These are phyloP conservation scores for Drosophila flavopinicola DNA, from an alignment of 2,888 invertebrate species.

Conservation along the genomic window DNA sequence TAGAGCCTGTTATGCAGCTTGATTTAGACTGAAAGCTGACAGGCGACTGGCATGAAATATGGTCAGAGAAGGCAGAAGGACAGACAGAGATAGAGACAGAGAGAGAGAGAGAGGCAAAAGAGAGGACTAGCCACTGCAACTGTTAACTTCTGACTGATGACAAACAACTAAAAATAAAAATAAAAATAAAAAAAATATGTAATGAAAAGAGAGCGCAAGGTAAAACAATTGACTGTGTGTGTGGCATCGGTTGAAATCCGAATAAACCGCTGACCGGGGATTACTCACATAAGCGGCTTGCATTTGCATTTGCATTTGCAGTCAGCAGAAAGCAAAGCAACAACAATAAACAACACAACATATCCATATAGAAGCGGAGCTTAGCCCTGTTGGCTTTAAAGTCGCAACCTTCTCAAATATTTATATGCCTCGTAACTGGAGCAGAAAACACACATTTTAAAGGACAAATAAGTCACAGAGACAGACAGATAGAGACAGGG, in stretches of 20 bases:
- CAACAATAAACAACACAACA: constrained; percentile 24
- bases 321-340: constrained; percentile 13
- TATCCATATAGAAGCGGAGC: constrained; percentile 8
- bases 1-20: constrained; percentile 31
- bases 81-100: not conserved
- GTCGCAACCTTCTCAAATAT: constrained; percentile 49
- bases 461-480: constrained; percentile 39
- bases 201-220: constrained; percentile 14
- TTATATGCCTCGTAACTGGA: constrained; percentile 52
- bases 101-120: not conserved
- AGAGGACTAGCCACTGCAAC: not conserved
- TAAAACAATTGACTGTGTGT: constrained; percentile 53
- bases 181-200: not conserved
- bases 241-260: constrained; percentile 36
- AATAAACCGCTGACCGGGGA: constrained; percentile 60
- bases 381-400: constrained; percentile 40
- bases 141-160: not conserved
- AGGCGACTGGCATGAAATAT: constrained; percentile 25
- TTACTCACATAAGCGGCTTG: constrained; percentile 71
- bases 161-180: constrained; percentile 5
- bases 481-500: not conserved
- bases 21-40: constrained; percentile 27
- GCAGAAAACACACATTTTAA: constrained; percentile 50
- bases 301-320: constrained; percentile 26
- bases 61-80: not conserved